Evolutionary conservation across 2,113 vertebrate species (phyloP).

Genomic region (Chaetorhynchus papuensis): DNA sequence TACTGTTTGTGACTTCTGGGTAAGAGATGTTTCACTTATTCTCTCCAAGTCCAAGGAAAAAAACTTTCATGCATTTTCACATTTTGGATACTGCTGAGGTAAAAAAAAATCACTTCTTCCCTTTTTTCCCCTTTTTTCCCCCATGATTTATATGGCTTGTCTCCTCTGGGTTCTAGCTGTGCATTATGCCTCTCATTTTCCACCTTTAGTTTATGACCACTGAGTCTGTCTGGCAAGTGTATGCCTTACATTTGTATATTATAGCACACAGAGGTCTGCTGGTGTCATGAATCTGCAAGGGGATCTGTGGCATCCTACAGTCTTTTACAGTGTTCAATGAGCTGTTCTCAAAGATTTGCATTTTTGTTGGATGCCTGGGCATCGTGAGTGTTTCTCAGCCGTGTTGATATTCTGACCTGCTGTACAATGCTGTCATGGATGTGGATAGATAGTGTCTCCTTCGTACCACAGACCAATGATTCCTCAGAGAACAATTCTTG

Average conservation of each 20-base stretch:
- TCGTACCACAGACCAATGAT: not conserved
- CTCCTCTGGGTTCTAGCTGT: not conserved
- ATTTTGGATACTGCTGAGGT: not conserved
- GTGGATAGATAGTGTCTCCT: not conserved
- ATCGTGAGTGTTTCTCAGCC: not conserved
- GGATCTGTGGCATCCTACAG: not conserved
- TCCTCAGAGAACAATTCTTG: not conserved
- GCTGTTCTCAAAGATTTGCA: not conserved
- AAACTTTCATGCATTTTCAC: not conserved
- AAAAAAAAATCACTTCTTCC: not conserved
- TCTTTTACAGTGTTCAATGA: not conserved
- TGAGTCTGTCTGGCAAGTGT: not conserved
- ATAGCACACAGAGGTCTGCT: not conserved
- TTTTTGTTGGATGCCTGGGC: not conserved
- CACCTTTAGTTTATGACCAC: conserved; percentile 10
- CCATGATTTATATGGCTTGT: not conserved
- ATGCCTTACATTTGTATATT: not conserved
- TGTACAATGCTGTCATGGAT: not conserved
- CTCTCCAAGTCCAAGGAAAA: not conserved
- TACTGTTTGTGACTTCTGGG: not conserved
- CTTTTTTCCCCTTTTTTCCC: accelerated
- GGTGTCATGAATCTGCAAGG: not conserved
- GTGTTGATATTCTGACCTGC: not conserved
- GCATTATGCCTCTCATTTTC: conserved; percentile 7
- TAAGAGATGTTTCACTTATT: not conserved